Conservation (phyloP, 2,888 invertebrate genomes). For the Rhaphigaster nebulosa region DNA sequence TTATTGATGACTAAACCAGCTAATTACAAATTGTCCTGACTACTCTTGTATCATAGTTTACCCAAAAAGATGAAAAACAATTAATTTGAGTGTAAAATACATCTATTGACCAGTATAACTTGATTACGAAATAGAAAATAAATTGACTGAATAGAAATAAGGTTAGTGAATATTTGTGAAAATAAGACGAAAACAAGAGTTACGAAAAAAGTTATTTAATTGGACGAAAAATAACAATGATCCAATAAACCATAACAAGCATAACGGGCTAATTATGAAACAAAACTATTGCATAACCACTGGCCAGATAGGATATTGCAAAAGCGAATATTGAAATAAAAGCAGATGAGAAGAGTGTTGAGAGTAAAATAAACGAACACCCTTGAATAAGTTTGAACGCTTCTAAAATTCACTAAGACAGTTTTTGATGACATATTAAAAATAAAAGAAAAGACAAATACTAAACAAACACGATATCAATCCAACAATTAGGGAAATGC, state of each 20-base stretch:
- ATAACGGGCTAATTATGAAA: slow-evolving; percentile 22
- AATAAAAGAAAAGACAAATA: not conserved
- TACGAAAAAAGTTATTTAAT: slow-evolving; percentile 23
- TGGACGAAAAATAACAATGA: not conserved
- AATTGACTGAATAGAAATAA: not conserved
- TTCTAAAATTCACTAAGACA: not conserved
- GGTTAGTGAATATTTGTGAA: not conserved
- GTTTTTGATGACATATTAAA: not conserved
- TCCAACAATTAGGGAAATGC: not conserved
- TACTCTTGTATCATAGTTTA: too few relatives aligned
- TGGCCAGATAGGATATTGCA: not conserved
- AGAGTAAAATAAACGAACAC: not conserved
- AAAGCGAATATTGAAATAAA: not conserved
- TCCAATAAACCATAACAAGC: slow-evolving; percentile 11
- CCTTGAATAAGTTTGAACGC: not conserved
- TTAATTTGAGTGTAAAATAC: too few relatives aligned
- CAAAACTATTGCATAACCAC: not conserved
- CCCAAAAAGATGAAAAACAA: too few relatives aligned
- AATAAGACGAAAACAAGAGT: not conserved
- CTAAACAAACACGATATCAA: not conserved
- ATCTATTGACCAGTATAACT: not conserved
- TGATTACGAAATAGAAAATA: not conserved
- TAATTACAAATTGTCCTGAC: too few relatives aligned
- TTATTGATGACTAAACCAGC: not conserved
- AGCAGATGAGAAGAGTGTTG: not conserved